Evolutionary conservation across 2,113 vertebrate genomes (phyloP).

Genomic region (Illadopsis cleaveri): DNA sequence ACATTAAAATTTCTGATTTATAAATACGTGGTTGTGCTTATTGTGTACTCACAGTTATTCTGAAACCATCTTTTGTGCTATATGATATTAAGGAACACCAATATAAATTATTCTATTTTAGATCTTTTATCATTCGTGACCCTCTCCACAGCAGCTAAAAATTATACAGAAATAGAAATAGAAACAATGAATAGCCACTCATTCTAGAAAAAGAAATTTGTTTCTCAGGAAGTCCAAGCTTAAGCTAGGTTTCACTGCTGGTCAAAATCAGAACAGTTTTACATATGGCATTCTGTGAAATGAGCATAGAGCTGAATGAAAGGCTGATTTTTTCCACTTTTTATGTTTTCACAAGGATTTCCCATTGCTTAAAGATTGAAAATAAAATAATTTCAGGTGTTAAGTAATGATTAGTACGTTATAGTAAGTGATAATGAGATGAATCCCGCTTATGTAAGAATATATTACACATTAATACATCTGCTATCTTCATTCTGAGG

Average conservation of each 20-base stretch:
- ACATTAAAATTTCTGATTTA: neutral
- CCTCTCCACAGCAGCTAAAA: neutral
- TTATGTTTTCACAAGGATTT: neutral
- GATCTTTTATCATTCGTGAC: neutral
- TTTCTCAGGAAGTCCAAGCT: neutral
- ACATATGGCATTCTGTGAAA: neutral
- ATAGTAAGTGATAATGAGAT: neutral
- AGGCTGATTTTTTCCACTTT: neutral
- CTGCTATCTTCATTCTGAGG: neutral
- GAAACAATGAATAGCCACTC: neutral
- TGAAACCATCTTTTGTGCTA: neutral
- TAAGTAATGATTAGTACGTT: neutral
- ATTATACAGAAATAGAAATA: neutral
- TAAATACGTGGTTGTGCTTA: neutral
- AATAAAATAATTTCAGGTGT: conserved; percentile 3
- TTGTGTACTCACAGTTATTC: neutral
- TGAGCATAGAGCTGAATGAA: neutral
- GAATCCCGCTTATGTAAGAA: neutral
- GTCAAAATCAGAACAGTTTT: conserved; percentile 1
- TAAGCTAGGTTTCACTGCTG: neutral
- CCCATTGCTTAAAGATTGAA: neutral
- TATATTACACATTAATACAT: neutral
- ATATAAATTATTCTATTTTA: neutral
- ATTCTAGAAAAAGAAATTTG: neutral
- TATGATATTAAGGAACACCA: neutral